Base-by-base conservation (phyloP, 2,888 invertebrate genomes). In the Apotomis capreana region DNA sequence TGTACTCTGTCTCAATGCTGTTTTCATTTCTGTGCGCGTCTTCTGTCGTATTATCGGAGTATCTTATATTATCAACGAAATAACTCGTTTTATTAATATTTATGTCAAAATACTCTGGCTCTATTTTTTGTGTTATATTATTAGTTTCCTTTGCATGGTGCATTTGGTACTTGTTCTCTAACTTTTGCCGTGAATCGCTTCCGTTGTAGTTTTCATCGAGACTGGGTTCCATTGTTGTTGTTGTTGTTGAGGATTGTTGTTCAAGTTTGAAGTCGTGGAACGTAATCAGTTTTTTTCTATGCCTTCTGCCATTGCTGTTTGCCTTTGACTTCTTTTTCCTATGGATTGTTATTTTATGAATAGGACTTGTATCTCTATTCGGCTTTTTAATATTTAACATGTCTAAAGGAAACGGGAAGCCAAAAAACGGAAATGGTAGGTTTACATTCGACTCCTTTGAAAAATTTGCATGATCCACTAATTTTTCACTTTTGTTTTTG, bases 241-340 rank as follows among this genome's bases (percentile, higher is more conserved):
- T 26, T 26, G 26, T 26, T 26, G 26, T 26, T 26, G 26, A 26
- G 26, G 26, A 67, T 59, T 83, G 78, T 64, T 84, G 82, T 59
- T 87, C 84, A 69, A 87, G 72, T 78, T 88, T 87, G n/a, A 86
- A 80, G 71, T 87, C 87, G 72, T 88, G 89, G 68, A 87, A 87
- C 15, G 87, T 83, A 67, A 89, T 82, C 44, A 88, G 74, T 74
- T 91, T 92, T 75, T 88, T 91, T 65, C 86, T 80, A 73, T 91
- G 89, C 76, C 88, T 91, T 78, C 90, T 92, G 69, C 81, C 87
- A 71, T 75, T 85, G 75, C 80, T 87, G 68, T 76, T 85, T 13
- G 74, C 59, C 68, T 84, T 86, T 1, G 84, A 76, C 78, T 90
- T 92, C 79, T 90, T 93, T 78, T 90, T 92, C 78, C 90, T 92